Percentiles rank a stretch among this genome's conserved stretches.
These are phyloP conservation scores for Keiferia lycopersicella DNA, from an alignment of 2,888 invertebrate genomes.

Conservation along the genomic window DNA sequence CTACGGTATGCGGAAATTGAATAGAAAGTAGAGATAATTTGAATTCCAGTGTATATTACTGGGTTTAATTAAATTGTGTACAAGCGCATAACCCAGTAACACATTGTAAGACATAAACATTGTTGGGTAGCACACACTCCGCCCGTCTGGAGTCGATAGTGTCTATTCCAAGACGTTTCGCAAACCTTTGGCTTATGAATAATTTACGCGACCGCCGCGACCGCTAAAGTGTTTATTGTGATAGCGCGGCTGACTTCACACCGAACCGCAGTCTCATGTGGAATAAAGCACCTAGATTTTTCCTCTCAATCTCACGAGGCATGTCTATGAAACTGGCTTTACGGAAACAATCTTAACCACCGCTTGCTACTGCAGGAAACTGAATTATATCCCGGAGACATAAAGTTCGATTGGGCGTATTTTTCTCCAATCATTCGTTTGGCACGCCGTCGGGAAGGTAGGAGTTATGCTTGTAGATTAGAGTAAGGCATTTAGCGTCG, in stretches of 20 bases:
- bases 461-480: constrained; percentile 50
- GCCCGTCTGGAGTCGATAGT: constrained; percentile 16
- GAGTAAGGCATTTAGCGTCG: constrained; percentile 55
- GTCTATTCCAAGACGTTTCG: constrained; percentile 57
- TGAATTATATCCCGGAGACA: constrained; percentile 55
- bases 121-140: constrained; percentile 3
- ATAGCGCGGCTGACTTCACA: constrained; percentile 64
- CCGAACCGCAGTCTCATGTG: constrained; percentile 66
- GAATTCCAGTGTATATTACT: constrained; percentile 7
- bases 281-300: constrained; percentile 78
- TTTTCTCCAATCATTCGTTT: constrained; percentile 51
- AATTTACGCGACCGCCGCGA: constrained; percentile 62
- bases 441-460: constrained; percentile 51
- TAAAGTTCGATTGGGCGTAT: constrained; percentile 50
- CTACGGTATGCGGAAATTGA: not conserved
- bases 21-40: not conserved
- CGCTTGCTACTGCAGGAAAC: constrained; percentile 41
- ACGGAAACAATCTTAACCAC: constrained; percentile 52
- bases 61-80: constrained; percentile 12
- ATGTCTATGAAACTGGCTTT: constrained; percentile 45
- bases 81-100: constrained; percentile 6
- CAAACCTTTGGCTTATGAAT: constrained; percentile 67
- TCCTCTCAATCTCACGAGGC: constrained; percentile 67
- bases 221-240: constrained; percentile 74
- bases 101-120: constrained; percentile 18